Conservation (phyloP, 2,113 vertebrate genomes). For the Rhegmatorhina hoffmannsi region DNA sequence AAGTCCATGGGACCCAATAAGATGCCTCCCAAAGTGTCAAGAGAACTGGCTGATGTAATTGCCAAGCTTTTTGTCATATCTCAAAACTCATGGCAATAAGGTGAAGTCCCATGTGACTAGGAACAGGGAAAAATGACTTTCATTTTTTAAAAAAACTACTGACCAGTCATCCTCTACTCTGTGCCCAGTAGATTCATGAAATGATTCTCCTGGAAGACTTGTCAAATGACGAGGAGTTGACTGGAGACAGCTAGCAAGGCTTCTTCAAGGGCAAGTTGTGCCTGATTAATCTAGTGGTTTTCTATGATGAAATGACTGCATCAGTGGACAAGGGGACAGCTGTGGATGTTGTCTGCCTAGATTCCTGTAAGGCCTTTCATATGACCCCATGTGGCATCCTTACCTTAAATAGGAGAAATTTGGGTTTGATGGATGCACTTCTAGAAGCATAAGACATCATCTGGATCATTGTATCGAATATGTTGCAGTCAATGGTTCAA, state of each 20-base stretch:
- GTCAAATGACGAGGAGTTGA: neutral
- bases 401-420: neutral
- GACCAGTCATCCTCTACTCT: neutral
- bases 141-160: neutral
- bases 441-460: neutral
- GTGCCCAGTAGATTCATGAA: neutral
- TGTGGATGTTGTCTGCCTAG: neutral
- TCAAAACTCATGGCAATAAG: neutral
- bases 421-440: neutral
- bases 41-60: fast-evolving
- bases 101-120: neutral
- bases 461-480: too few species aligned
- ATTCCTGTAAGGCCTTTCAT: neutral
- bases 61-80: neutral
- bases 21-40: neutral
- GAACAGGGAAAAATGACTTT: neutral
- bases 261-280: neutral
- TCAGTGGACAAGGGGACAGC: neutral
- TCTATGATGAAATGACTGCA: fast-evolving
- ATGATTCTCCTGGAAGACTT: neutral
- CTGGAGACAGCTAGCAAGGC: neutral
- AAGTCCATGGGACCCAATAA: fast-evolving
- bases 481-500: neutral
- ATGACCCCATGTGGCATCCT: neutral
- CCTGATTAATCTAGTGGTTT: neutral